A percentile compares a stretch with the other conserved stretches of the same genome.
These are phyloP conservation scores for Philereme vetulata DNA, from an alignment of 2,888 invertebrate genomes.

Conservation along the genomic window DNA sequence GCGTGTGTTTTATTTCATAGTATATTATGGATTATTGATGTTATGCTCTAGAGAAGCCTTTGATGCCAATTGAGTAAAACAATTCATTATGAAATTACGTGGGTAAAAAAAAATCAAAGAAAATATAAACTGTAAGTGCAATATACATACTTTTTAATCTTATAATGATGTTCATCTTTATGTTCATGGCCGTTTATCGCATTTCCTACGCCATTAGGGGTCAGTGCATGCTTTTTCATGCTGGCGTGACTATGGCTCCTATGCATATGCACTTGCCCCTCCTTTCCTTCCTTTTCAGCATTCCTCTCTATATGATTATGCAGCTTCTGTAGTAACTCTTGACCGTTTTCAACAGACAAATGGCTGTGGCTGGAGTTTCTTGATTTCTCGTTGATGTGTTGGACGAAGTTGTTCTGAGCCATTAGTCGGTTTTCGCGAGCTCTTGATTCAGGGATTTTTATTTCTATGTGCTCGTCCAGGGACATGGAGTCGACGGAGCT, in stretches of 20 bases:
- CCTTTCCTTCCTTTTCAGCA: conserved; percentile 43
- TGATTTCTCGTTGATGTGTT: conserved; percentile 73
- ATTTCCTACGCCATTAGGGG: conserved; percentile 70
- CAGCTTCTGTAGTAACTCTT: conserved; percentile 53
- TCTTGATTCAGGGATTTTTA: conserved; percentile 81
- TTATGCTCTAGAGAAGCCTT: too few relatives aligned
- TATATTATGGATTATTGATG: too few relatives aligned
- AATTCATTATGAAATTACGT: too few relatives aligned
- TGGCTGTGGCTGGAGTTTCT: conserved; percentile 68
- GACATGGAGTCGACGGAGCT: conserved; percentile 87
- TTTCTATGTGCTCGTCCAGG: conserved; percentile 84
- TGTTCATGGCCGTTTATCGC: conserved; percentile 65
- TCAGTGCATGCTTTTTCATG: conserved; percentile 70
- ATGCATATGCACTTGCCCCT: conserved; percentile 60
- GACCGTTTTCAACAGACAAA: conserved; percentile 68
- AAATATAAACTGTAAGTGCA: neutral
- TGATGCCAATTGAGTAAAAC: too few relatives aligned
- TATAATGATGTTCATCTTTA: conserved; percentile 58
- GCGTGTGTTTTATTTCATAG: too few relatives aligned
- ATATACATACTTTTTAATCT: conserved; percentile 63
- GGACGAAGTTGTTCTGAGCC: conserved; percentile 77
- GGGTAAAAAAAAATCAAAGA: too few relatives aligned
- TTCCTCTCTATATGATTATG: conserved; percentile 45
- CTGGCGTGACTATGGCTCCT: conserved; percentile 76
- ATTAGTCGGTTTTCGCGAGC: conserved; percentile 77